Conservation (phyloP, 2,797 vertebrate species). For the Paguma larvata region DNA sequence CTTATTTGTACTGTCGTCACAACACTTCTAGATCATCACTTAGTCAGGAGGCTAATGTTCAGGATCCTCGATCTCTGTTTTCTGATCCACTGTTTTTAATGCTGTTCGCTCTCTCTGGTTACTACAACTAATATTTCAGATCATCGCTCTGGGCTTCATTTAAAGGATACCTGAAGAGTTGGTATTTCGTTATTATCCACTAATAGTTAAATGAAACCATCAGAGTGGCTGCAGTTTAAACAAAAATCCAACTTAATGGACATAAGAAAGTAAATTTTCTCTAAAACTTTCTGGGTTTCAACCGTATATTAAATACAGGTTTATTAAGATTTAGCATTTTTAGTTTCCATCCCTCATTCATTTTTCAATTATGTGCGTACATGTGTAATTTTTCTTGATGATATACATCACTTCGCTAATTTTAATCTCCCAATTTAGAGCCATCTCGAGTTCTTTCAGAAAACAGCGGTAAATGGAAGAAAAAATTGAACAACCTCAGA, state of each 20-base stretch:
- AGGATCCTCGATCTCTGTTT: background rate
- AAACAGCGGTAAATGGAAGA: background rate
- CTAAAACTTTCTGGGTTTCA: background rate
- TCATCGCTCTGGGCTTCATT: background rate
- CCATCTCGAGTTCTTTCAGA: background rate
- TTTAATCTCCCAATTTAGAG: background rate
- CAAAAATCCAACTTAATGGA: background rate
- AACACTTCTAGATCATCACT: background rate
- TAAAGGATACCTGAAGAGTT: background rate
- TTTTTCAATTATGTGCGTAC: background rate
- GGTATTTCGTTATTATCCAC: accelerated
- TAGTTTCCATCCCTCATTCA: too few species aligned
- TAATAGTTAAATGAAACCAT: background rate
- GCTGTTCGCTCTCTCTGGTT: background rate
- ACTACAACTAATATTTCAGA: background rate
- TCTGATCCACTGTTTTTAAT: background rate
- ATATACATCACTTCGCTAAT: background rate
- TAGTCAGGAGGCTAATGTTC: background rate
- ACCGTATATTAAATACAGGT: background rate
- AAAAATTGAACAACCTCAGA: background rate
- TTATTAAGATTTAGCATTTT: background rate
- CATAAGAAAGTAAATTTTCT: background rate
- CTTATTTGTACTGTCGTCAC: background rate
- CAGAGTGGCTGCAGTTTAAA: background rate
- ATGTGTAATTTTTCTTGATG: background rate